Evolutionary conservation across 2,113 vertebrate species (phyloP), one percentile per base, ranked within the genome.

Genomic region (Rutilus rutilus): DNA sequence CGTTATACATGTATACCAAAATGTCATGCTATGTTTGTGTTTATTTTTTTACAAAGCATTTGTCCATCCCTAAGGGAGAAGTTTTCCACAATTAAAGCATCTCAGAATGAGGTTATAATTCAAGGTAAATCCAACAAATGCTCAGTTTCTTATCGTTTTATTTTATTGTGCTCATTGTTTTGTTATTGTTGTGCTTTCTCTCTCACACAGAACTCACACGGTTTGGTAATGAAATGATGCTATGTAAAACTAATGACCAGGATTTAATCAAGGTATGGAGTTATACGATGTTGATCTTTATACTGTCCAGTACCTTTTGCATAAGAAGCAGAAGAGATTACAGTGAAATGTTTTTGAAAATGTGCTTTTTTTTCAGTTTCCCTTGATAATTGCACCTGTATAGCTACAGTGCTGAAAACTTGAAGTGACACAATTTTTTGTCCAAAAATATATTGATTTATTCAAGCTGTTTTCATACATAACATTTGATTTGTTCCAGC

Each of bases 161-260:
- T 25, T 50, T 33, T 19, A 0, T 27, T 45, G n/a, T 2, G 5
- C 9, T 27, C 39, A 75, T 52, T 30, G 42, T 27, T 76, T 50
- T 27, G 42, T 76, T 25, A 3, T 50, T 19, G 12, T 76, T 45
- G 6, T 52, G 6, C 23, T 50, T 47, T 84, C 57, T 59, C 81
- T 14, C 69, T 2, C 57, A 62, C 78, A 81, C 92, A 97, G 97
- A 95, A 85, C 94, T 97, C 82, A 91, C 91, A 57, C 87, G 81
- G 19, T 89, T 97, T 71, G 94, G 96, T 19, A 92, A 94, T 54
- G 95, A 97, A 47, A 91, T 97, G 89, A 93, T 95, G 94, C 87
- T 97, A 78, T 96, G 95, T 87, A 91, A 81, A 82, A 89, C 89
- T 2, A 90, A 94, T 25, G 95, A 96, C 80, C 89, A 94, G 84